Percentiles rank a stretch among this genome's conserved stretches.
Evolutionary conservation across 2,113 vertebrate species (phyloP).

Genomic region (Echinops telfairi): DNA sequence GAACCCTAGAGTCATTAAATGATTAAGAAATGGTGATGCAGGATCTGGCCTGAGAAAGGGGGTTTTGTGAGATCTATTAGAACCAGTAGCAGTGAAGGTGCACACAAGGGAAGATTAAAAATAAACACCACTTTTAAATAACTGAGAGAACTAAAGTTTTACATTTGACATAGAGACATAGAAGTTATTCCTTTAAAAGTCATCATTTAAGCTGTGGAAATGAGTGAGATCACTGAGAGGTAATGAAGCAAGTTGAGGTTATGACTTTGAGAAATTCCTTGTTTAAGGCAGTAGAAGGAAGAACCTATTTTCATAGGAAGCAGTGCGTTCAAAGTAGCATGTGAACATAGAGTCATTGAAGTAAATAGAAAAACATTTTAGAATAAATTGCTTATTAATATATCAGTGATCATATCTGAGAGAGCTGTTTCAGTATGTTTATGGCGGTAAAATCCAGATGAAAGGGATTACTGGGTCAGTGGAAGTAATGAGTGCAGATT

Average conservation of each 20-base stretch:
- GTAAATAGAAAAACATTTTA: slow-evolving; percentile 18
- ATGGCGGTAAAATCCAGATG: not conserved
- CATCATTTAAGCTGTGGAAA: slow-evolving; percentile 2
- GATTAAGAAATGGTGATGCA: not conserved
- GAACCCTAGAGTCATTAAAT: not conserved
- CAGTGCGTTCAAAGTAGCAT: not conserved
- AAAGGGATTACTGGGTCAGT: not conserved
- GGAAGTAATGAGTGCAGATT: not conserved
- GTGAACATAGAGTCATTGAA: not conserved
- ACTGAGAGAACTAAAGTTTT: not conserved
- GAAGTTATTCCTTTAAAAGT: slow-evolving; percentile 9
- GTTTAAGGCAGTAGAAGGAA: slow-evolving; percentile 7
- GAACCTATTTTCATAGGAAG: not conserved
- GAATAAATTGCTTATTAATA: not conserved
- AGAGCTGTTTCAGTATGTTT: slow-evolving; percentile 2
- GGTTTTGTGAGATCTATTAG: slow-evolving; percentile 12
- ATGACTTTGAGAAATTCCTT: slow-evolving; percentile 38
- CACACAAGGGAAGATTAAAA: not conserved
- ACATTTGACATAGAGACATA: not conserved
- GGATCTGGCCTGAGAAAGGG: not conserved
- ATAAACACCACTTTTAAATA: not conserved
- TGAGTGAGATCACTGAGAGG: not conserved
- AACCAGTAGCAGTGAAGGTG: not conserved
- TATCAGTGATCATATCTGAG: not conserved
- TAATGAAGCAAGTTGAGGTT: not conserved